Percentiles rank a stretch among this genome's conserved stretches.
Evolutionary conservation across 2,797 vertebrate species (phyloP).

Genomic region (Amniataba percoides): DNA sequence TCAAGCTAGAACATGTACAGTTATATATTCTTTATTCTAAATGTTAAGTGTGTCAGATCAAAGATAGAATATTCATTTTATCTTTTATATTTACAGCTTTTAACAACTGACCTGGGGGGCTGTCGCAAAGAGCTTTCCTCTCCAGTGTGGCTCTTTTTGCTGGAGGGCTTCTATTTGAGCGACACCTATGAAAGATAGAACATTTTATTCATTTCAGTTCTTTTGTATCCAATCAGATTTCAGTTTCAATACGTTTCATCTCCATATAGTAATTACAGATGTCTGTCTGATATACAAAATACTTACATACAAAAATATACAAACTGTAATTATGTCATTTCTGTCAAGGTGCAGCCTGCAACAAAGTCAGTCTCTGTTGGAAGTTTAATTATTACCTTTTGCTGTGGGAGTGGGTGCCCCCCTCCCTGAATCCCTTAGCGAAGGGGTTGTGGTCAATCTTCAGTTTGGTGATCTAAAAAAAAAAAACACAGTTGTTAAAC

Average conservation of each 20-base stretch:
- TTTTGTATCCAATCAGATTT: neutral
- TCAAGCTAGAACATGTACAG: no score
- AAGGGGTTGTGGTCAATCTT: constrained; percentile 93
- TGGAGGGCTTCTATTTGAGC: constrained; percentile 54
- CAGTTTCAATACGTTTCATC: neutral
- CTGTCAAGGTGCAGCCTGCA: neutral
- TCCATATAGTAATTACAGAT: neutral
- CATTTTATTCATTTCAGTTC: neutral
- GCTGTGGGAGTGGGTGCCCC: constrained; percentile 80
- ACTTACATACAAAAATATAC: no score
- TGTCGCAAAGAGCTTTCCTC: constrained; percentile 15
- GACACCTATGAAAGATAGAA: constrained; percentile 51
- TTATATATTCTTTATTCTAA: no score
- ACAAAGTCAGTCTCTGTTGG: neutral
- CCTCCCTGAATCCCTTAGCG: constrained; percentile 91
- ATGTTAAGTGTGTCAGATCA: no score
- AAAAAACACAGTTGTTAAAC: neutral
- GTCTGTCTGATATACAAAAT: no score
- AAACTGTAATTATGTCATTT: neutral
- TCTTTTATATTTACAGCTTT: no score
- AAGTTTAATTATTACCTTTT: constrained; percentile 59
- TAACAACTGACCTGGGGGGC: constrained; percentile 50
- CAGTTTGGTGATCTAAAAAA: constrained; percentile 88
- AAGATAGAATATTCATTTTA: neutral
- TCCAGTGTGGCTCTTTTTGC: constrained; percentile 56